Evolutionary conservation across 2,113 vertebrate genomes (phyloP).

Genomic region (Epinephelus cyanopodus): DNA sequence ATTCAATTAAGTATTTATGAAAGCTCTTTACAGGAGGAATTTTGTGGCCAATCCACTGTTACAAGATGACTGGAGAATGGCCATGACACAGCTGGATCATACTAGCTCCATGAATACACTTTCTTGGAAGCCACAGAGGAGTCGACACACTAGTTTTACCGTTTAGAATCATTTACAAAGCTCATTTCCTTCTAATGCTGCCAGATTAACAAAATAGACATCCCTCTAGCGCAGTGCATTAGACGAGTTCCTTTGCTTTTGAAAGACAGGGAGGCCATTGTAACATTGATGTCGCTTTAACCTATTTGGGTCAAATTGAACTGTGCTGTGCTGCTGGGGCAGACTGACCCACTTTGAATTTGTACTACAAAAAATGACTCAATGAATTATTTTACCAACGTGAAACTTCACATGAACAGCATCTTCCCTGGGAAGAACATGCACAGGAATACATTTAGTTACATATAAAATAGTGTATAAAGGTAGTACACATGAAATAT

Average conservation of each 20-base stretch:
- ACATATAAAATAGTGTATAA: too few species aligned
- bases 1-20: neutral
- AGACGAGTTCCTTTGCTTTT: neutral
- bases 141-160: neutral
- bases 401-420: neutral
- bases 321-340: slow-evolving; percentile 27
- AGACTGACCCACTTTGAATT: slow-evolving; percentile 45
- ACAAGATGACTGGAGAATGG: neutral
- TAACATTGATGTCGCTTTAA: slow-evolving; percentile 31
- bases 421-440: too few species aligned
- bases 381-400: slow-evolving; percentile 16
- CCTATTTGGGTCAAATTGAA: slow-evolving; percentile 48
- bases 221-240: neutral
- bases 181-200: neutral
- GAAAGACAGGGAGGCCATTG: slow-evolving; percentile 1
- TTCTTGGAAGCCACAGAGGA: neutral
- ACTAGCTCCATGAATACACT: neutral
- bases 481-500: too few species aligned
- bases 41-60: neutral
- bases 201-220: too few species aligned
- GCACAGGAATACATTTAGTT: too few species aligned
- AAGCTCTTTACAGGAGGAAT: neutral
- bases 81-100: too few species aligned
- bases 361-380: neutral
- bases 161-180: neutral